Evolutionary conservation across 2,888 invertebrate species (phyloP).

Genomic region (Nomada hirtipes): DNA sequence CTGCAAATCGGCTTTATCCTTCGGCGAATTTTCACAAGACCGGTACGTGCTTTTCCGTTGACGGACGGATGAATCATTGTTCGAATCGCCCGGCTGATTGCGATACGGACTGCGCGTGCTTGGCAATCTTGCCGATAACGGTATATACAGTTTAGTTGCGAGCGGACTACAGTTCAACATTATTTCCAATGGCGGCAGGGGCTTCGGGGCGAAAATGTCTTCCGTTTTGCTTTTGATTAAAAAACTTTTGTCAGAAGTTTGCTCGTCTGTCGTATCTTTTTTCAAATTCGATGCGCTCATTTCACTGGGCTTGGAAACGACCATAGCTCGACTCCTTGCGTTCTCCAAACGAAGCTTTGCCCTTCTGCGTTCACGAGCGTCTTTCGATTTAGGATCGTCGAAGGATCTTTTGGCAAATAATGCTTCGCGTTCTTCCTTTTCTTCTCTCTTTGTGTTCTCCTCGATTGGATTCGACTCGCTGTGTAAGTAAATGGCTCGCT

Average conservation of each 20-base stretch:
- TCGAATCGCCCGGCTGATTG: not conserved
- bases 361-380: conserved; percentile 67
- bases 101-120: not conserved
- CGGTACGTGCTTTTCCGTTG: not conserved
- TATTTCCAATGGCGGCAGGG: not conserved
- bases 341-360: conserved; percentile 48
- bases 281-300: not conserved
- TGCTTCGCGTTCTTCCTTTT: conserved; percentile 27
- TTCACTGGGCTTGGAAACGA: conserved; percentile 27
- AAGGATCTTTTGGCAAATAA: conserved; percentile 12
- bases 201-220: not conserved
- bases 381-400: conserved; percentile 23
- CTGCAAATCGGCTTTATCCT: conserved; percentile 12
- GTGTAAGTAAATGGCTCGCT: conserved; percentile 66
- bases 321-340: conserved; percentile 26
- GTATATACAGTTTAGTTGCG: not conserved
- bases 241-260: not conserved
- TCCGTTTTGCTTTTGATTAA: not conserved
- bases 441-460: conserved; percentile 71
- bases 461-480: conserved; percentile 67
- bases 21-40: conserved; percentile 4
- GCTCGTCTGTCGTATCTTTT: not conserved
- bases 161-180: no score
- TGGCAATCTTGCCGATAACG: conserved; percentile 1
- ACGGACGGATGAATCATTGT: not conserved